phyloP scores from a whole-genome alignment of 2,797 vertebrate species.

The Champsocephalus gunnari region DNA sequence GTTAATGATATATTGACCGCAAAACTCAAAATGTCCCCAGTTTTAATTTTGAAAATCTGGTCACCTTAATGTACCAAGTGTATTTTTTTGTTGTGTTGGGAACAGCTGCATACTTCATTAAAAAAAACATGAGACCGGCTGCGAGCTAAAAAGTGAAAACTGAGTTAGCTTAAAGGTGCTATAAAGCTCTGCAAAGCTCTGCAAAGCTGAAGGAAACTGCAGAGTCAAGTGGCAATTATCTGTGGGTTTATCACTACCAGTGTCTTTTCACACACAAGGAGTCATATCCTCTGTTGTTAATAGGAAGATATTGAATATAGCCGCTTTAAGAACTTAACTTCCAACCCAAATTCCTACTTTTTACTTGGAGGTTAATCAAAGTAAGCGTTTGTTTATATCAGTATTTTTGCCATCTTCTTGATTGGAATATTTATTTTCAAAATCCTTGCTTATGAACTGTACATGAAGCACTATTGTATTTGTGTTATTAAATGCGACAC shows the following conservation, averaged over 20 bases:
- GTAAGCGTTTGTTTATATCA: neutral
- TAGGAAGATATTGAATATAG: neutral
- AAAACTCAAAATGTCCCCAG: too few species aligned
- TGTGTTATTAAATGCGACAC: constrained; percentile 45
- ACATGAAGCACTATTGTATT: constrained; percentile 51
- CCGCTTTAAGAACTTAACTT: neutral
- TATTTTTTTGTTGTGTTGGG: neutral
- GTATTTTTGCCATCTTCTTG: neutral
- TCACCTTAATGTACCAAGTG: neutral
- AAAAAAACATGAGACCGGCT: neutral
- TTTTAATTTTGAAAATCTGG: too few species aligned
- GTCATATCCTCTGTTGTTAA: neutral
- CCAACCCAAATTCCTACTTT: neutral
- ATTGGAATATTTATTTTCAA: neutral
- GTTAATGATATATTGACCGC: too few species aligned
- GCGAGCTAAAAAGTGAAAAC: neutral
- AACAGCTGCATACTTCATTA: neutral
- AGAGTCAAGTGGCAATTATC: neutral
- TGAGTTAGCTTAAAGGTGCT: neutral
- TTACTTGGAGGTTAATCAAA: neutral
- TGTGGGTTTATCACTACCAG: neutral
- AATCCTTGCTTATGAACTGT: constrained; percentile 10
- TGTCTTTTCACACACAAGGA: neutral
- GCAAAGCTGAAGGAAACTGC: neutral
- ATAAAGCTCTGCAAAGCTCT: too few species aligned